Percentiles rank a stretch among this genome's conserved stretches.
Conservation (phyloP, 1,140 invertebrate species). For the Calliphora vicina region DNA sequence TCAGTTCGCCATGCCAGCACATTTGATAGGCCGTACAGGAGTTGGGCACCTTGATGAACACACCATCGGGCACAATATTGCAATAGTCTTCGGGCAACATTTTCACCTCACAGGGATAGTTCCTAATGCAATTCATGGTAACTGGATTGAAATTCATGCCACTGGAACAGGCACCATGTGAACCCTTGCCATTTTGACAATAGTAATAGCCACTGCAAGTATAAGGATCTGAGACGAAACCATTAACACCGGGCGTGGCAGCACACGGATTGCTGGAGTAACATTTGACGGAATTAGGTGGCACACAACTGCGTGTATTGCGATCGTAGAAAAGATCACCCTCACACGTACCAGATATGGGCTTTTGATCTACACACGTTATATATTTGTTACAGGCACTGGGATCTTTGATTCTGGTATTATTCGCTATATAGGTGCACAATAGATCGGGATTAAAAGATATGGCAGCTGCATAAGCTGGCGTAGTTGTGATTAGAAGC, state of each 20-base stretch:
- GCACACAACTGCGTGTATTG: constrained; percentile 44
- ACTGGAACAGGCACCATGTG: constrained; percentile 43
- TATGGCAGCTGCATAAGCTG: neutral
- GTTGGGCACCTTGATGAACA: constrained; percentile 47
- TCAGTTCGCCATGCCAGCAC: constrained; percentile 49
- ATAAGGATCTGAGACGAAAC: constrained; percentile 55
- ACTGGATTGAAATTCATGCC: constrained; percentile 53
- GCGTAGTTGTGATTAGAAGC: neutral
- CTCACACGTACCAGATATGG: constrained; percentile 45
- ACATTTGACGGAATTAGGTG: constrained; percentile 45
- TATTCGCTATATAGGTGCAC: constrained; percentile 47
- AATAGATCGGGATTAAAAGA: constrained; percentile 47
- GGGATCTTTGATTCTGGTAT: constrained; percentile 54
- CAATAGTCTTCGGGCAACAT: constrained; percentile 51
- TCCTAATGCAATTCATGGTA: constrained; percentile 49
- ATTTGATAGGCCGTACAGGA: constrained; percentile 51
- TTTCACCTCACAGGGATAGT: constrained; percentile 44
- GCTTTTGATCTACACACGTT: constrained; percentile 47
- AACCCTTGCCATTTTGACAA: constrained; percentile 47
- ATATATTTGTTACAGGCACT: constrained; percentile 50
- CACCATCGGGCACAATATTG: constrained; percentile 57
- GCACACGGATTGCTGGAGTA: constrained; percentile 55
- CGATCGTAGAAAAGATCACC: constrained; percentile 49
- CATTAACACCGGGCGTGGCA: constrained; percentile 33
- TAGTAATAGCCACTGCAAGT: constrained; percentile 57